Base-by-base conservation (phyloP, 2,888 invertebrate genomes). In the Zeuzera pyrina region DNA sequence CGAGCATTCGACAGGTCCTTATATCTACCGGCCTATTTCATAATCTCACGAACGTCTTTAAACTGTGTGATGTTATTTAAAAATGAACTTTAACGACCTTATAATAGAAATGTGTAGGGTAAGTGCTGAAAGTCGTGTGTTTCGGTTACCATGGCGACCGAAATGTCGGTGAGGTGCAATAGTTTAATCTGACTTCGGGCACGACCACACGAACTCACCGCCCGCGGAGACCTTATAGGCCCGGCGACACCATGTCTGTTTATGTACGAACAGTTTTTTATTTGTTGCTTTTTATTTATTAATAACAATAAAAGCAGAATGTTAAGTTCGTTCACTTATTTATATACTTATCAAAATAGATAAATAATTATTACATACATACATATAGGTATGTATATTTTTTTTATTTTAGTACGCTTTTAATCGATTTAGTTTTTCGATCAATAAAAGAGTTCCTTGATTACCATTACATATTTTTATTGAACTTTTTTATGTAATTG, bases 131-230 rank as follows among this genome's bases (percentile, higher is more conserved):
- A 47, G 54, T 67, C 65, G 61, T 65, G 63, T 63, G 57, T 69
- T 68, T 72, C 52, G 63, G 76, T 76, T 63, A 53, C 71, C 66
- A 74, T 69, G 71, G 68, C 52, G 69, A 77, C 74, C 59, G 60
- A 66, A 70, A 74, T 64, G 61, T 65, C 65, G 65, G 66, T 54
- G 59, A 67, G 68, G 62, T 66, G 70, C 72, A 76, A 73, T 70
- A 73, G 68, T 71, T 69, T 68, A 68, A 68, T 70, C 64, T 68
- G 54, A 49, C 58, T 60, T 52, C 52, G 57, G 60, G 69, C 74
- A 77, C 73, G 76, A 78, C 65, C 50, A 54, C 56, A 56, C 55
- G 53, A 53, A 52, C 48, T 48, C 52, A 56, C 62, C 67, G 63
- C 68, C 66, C 59, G 66, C 53, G 52, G 52, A 63, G 69, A 57